These are phyloP conservation scores for Machimus atricapillus DNA, from an alignment of 2,888 invertebrate genomes.

Conservation along the genomic window DNA sequence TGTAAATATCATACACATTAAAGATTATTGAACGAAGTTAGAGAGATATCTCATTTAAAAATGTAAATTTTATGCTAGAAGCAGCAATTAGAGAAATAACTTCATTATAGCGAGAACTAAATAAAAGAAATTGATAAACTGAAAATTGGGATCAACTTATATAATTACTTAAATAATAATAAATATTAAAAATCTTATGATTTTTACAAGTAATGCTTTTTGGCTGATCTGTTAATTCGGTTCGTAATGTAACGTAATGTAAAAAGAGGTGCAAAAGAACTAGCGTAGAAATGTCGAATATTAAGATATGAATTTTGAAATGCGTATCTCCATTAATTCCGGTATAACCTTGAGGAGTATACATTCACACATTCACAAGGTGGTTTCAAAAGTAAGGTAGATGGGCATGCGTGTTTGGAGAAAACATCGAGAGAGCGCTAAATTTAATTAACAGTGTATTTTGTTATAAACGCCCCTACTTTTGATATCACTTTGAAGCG, in stretches of 20 bases:
- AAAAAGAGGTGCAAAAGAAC: neutral
- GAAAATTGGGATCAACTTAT: conserved; percentile 42
- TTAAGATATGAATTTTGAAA: conserved; percentile 18
- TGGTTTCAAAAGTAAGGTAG: conserved; percentile 5
- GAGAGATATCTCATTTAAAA: neutral
- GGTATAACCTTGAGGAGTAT: neutral
- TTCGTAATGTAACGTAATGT: neutral
- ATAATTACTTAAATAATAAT: conserved; percentile 22
- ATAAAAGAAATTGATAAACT: conserved; percentile 31
- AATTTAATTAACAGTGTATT: neutral
- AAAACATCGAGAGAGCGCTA: neutral
- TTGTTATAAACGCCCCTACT: neutral
- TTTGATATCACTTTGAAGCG: neutral
- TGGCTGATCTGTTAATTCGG: conserved; percentile 28
- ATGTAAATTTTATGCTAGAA: conserved; percentile 24
- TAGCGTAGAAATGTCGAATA: neutral
- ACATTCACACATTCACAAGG: neutral
- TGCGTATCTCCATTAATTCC: neutral
- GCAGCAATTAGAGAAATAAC: conserved; percentile 2
- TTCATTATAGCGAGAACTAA: neutral
- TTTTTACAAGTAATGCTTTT: conserved; percentile 31
- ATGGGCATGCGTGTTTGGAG: neutral
- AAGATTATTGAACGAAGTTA: conserved; percentile 22
- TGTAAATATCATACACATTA: conserved; percentile 29
- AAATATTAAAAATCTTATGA: conserved; percentile 26